phyloP scores from a whole-genome alignment of 2,113 vertebrate genomes.

The Notarius quadriscutis region DNA sequence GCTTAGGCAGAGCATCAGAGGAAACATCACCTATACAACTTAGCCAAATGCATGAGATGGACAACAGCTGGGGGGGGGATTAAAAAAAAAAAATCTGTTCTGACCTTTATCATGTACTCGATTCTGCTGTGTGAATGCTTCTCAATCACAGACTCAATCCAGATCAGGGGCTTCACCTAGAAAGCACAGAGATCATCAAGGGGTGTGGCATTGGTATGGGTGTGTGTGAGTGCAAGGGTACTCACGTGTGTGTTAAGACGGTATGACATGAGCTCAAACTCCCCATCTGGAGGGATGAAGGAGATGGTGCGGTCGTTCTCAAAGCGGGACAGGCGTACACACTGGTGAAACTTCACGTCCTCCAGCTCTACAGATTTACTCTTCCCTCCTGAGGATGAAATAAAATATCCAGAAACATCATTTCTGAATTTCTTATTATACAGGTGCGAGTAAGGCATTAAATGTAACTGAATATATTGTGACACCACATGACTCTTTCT shows the following conservation, averaged over 20 bases:
- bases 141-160: conserved; percentile 98
- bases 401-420: not conserved
- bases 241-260: conserved; percentile 81
- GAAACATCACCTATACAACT: not conserved
- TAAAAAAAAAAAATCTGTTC: not conserved
- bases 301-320: conserved; percentile 83
- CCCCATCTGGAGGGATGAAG: conserved; percentile 81
- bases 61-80: not conserved
- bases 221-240: not conserved
- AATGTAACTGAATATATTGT: not conserved
- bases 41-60: not conserved
- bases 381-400: conserved; percentile 72
- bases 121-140: conserved; percentile 98
- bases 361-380: conserved; percentile 83
- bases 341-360: conserved; percentile 84
- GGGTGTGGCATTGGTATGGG: not conserved
- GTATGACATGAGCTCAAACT: conserved; percentile 84
- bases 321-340: conserved; percentile 80
- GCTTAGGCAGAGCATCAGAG: not conserved
- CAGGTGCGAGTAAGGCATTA: not conserved
- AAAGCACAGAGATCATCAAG: conserved; percentile 1
- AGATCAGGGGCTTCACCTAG: conserved; percentile 96
- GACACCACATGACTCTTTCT: not conserved
- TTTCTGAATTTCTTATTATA: not conserved
- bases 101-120: conserved; percentile 98